Conservation (phyloP, 1,140 invertebrate genomes). For the Lerema accius region DNA sequence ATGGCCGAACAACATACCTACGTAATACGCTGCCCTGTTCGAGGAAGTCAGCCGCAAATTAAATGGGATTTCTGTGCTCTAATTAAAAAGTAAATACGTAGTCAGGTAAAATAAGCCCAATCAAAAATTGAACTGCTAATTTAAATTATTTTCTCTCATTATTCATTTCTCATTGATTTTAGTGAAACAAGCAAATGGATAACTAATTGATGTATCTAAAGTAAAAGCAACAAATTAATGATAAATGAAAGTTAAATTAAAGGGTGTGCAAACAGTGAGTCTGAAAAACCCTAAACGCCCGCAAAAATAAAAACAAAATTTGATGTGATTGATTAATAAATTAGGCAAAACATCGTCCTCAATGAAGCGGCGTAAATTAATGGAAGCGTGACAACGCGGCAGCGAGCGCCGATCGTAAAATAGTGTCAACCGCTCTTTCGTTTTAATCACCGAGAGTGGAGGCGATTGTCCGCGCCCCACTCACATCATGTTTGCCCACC, state of each 20-base stretch:
- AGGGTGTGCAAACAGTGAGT: too few relatives aligned
- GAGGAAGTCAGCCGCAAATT: constrained; percentile 59
- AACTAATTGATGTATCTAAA: too few relatives aligned
- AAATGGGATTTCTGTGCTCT: constrained; percentile 70
- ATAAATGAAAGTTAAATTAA: too few relatives aligned
- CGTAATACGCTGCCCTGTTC: constrained; percentile 58
- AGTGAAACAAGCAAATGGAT: too few relatives aligned
- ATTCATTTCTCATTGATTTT: too few relatives aligned
- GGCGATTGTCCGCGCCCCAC: constrained; percentile 73
- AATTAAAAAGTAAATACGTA: constrained; percentile 66
- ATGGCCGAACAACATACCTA: constrained; percentile 53
- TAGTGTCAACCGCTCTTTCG: constrained; percentile 76
- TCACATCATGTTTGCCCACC: constrained; percentile 74
- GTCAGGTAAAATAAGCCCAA: constrained; percentile 41
- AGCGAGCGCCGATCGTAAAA: constrained; percentile 67
- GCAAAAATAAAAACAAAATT: too few relatives aligned
- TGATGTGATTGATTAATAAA: constrained; percentile 44
- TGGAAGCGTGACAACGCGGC: constrained; percentile 55
- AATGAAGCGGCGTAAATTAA: constrained; percentile 62
- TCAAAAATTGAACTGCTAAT: constrained; percentile 43
- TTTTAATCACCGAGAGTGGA: constrained; percentile 80
- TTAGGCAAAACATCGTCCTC: constrained; percentile 40
- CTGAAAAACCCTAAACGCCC: too few relatives aligned
- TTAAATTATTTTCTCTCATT: too few relatives aligned
- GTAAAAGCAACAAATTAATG: too few relatives aligned